phyloP scores from a whole-genome alignment of 2,888 invertebrate genomes.

The Anarsia innoxiella region DNA sequence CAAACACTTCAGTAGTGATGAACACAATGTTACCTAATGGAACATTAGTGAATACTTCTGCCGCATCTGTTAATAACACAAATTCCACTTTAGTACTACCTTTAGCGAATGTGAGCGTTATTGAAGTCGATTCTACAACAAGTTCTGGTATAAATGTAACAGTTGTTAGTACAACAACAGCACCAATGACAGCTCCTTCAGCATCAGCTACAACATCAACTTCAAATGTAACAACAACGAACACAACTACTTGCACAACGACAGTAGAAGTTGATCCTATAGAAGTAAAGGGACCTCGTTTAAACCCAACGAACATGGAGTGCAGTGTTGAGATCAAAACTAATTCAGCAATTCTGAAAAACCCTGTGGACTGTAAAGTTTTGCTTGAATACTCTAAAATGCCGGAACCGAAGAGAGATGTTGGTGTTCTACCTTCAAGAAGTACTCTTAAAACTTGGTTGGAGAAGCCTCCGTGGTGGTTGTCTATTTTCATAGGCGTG shows the following conservation, averaged over 20 bases:
- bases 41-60: no score
- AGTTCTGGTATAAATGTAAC: no score
- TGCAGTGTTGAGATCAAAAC: constrained; percentile 53
- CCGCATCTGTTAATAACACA: neutral
- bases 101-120: no score
- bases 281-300: constrained; percentile 36
- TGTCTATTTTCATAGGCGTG: constrained; percentile 53
- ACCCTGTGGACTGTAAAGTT: constrained; percentile 44
- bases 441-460: constrained; percentile 48
- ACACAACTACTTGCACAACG: no score
- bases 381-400: constrained; percentile 48
- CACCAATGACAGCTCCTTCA: no score
- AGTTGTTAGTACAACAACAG: no score
- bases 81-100: no score
- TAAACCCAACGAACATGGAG: constrained; percentile 37
- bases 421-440: constrained; percentile 37
- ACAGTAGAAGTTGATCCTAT: constrained; percentile 55
- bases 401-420: constrained; percentile 41
- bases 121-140: no score
- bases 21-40: no score
- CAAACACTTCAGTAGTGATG: no score
- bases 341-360: constrained; percentile 31
- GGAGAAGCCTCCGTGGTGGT: constrained; percentile 62
- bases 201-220: no score
- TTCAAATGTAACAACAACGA: no score